phyloP scores from a whole-genome alignment of 1,140 invertebrate species.

The Goniozus legneri region DNA sequence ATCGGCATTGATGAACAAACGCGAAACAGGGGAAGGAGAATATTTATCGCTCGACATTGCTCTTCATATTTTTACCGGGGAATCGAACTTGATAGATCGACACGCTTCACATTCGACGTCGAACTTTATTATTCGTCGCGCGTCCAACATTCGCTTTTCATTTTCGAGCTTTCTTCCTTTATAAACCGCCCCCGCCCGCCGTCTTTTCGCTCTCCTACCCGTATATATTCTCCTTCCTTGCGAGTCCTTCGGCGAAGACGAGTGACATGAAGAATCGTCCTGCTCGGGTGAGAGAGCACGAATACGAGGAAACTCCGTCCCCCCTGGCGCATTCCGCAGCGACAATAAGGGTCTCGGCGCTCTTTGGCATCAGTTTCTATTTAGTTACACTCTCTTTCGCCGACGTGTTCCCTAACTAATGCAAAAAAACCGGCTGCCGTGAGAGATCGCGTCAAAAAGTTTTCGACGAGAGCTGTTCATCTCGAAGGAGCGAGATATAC shows the following conservation, averaged over 20 bases:
- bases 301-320: slow-evolving; percentile 34
- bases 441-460: slow-evolving; percentile 26
- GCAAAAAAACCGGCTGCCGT: slow-evolving; percentile 8
- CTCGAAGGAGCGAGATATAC: slow-evolving; percentile 27
- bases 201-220: too few species aligned
- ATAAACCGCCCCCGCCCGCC: slow-evolving; percentile 1
- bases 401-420: too few species aligned
- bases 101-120: too few species aligned
- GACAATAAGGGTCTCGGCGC: slow-evolving; percentile 38
- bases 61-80: too few species aligned
- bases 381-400: slow-evolving; percentile 40
- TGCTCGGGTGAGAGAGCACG: slow-evolving; percentile 36
- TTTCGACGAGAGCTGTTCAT: slow-evolving; percentile 28
- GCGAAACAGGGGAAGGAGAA: slow-evolving; percentile 1
- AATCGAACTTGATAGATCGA: too few species aligned
- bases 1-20: slow-evolving; percentile 10
- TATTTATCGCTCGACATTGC: slow-evolving; percentile 2
- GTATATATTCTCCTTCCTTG: slow-evolving; percentile 5
- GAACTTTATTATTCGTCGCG: slow-evolving; percentile 40
- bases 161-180: slow-evolving; percentile 7
- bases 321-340: slow-evolving; percentile 28
- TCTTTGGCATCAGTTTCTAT: slow-evolving; percentile 36
- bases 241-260: slow-evolving; percentile 12
- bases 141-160: slow-evolving; percentile 41
- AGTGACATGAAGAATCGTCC: slow-evolving; percentile 47